These are phyloP conservation scores for Amazona guildingii DNA, from an alignment of 2,113 vertebrate genomes.

Conservation along the genomic window DNA sequence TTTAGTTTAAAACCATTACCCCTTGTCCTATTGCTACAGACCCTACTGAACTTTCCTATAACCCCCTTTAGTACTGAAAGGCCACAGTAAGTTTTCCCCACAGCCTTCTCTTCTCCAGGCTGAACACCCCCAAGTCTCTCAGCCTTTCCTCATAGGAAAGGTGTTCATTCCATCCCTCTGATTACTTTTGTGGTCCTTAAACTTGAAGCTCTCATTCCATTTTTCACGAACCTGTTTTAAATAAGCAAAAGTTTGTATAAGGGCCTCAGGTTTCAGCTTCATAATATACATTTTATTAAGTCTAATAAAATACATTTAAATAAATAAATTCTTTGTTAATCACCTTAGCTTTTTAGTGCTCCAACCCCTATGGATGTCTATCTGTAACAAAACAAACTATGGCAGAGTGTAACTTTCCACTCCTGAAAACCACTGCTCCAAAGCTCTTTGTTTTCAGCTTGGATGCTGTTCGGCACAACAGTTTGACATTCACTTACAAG, in stretches of 20 bases:
- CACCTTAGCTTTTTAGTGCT: not conserved
- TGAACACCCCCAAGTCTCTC: not conserved
- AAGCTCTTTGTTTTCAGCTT: constrained; percentile 8
- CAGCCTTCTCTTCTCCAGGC: not conserved
- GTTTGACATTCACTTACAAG: constrained; percentile 27
- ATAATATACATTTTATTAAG: not conserved
- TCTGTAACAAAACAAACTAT: not conserved
- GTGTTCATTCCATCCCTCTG: not conserved
- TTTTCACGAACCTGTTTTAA: not conserved
- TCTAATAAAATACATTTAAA: not conserved
- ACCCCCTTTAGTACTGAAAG: not conserved
- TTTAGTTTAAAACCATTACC: not conserved
- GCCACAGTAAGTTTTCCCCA: not conserved
- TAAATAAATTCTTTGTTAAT: not conserved
- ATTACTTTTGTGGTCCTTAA: not conserved
- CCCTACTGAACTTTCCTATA: not conserved
- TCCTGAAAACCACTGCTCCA: not conserved
- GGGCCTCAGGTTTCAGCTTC: not conserved
- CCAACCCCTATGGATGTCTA: not conserved
- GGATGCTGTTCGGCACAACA: constrained; percentile 19
- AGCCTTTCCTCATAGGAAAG: not conserved
- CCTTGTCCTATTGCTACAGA: not conserved
- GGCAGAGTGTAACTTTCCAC: not conserved
- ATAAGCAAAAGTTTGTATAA: not conserved
- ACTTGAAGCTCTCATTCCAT: not conserved